phyloP scores from a whole-genome alignment of 1,140 invertebrate genomes.

The Schlechtendalia chinensis region DNA sequence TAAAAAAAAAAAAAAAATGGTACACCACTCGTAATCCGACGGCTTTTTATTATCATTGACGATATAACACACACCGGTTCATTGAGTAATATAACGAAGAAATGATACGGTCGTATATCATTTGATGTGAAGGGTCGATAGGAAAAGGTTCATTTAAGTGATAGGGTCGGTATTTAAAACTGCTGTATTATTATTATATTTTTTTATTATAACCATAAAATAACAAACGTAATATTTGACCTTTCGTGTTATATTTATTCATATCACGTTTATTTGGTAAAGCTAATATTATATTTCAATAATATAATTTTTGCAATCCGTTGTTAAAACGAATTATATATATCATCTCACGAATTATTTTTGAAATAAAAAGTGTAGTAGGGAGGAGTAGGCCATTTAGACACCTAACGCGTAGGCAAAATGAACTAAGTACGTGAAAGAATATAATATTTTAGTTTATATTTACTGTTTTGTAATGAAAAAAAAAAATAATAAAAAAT shows the following conservation, averaged over 20 bases:
- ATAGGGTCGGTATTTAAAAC: conserved; percentile 45
- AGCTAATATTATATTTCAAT: conserved; percentile 28
- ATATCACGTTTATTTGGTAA: conserved; percentile 9
- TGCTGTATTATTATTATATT: too few relatives aligned
- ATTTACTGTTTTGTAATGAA: too few relatives aligned
- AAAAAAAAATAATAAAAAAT: too few relatives aligned
- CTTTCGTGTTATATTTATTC: conserved; percentile 39
- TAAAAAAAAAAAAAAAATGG: conserved; percentile 29
- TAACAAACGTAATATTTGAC: conserved; percentile 41
- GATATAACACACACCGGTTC: conserved; percentile 46
- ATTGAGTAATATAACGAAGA: conserved; percentile 50
- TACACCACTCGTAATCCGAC: conserved; percentile 45
- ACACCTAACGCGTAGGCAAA: not conserved
- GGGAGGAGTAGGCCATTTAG: not conserved
- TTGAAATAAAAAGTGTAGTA: not conserved
- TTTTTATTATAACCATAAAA: conserved; percentile 30
- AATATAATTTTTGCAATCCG: conserved; percentile 3
- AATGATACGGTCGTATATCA: conserved; percentile 46
- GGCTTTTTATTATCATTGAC: conserved; percentile 49
- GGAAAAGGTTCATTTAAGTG: conserved; percentile 45
- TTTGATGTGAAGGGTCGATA: conserved; percentile 44
- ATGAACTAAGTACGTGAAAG: too few relatives aligned
- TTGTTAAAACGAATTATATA: conserved; percentile 13
- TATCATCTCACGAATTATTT: not conserved
- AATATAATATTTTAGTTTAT: conserved; percentile 3